A percentile compares a stretch with the other conserved stretches of the same genome.
phyloP scores from a whole-genome alignment of 2,113 vertebrate genomes.

The Melozone crissalis region DNA sequence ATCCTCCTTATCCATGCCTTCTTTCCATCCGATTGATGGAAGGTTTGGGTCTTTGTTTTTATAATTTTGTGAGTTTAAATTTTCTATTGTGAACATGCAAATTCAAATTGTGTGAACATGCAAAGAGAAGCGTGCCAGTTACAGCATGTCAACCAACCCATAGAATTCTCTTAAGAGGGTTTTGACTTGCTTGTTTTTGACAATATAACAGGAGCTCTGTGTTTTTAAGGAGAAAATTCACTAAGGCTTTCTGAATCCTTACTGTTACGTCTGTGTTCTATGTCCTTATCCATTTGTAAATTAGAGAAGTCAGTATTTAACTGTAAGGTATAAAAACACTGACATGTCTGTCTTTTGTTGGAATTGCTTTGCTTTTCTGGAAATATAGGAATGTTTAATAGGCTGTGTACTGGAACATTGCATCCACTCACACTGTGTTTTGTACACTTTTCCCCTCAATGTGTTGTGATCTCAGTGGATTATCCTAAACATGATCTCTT shows the following conservation, averaged over 20 bases:
- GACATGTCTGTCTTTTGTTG: not conserved
- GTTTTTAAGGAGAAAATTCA: not conserved
- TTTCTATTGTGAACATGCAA: rapidly evolving
- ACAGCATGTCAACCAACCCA: not conserved
- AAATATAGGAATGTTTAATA: not conserved
- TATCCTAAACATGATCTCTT: not conserved
- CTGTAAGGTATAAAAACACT: not conserved
- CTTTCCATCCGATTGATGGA: not conserved
- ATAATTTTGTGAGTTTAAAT: not conserved
- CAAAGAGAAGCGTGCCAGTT: not conserved
- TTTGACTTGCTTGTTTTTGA: not conserved
- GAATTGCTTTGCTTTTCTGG: not conserved
- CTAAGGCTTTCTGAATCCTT: not conserved
- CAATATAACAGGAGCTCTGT: not conserved
- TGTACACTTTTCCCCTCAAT: not conserved
- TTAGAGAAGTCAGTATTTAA: not conserved
- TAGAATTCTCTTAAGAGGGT: not conserved
- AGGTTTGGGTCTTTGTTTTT: not conserved
- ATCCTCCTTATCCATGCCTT: not conserved
- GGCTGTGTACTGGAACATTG: not conserved
- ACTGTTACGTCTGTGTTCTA: not conserved
- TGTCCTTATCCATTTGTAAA: not conserved
- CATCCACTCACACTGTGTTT: not conserved
- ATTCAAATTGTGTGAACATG: rapidly evolving
- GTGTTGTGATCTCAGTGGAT: not conserved